Evolutionary conservation across 2,888 invertebrate species (phyloP).

Genomic region (Brachyptera risi): DNA sequence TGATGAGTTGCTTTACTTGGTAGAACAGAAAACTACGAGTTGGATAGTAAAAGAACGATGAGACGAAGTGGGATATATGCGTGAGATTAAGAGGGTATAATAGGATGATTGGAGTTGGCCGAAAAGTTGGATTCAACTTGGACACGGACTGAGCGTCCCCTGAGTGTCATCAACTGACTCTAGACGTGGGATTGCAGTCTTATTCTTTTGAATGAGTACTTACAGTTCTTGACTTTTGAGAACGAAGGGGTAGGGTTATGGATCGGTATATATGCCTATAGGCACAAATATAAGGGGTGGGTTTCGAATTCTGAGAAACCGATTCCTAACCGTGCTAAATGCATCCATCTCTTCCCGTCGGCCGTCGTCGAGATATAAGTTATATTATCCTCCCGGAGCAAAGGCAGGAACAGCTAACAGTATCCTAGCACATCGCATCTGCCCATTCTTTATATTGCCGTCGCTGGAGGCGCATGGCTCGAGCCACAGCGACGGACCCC

Average conservation of each 20-base stretch:
- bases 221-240: background rate
- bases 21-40: background rate
- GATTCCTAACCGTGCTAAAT: slow-evolving; percentile 6
- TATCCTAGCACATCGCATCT: background rate
- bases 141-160: background rate
- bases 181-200: background rate
- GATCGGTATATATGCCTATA: slow-evolving; percentile 5
- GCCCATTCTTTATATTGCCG: slow-evolving; percentile 10
- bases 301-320: slow-evolving; percentile 6
- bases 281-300: too few relatives aligned
- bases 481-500: background rate
- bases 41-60: too few relatives aligned
- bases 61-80: too few relatives aligned
- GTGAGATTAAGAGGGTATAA: too few relatives aligned
- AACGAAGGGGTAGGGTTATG: background rate
- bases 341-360: background rate
- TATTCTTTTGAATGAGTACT: slow-evolving; percentile 2
- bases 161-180: background rate
- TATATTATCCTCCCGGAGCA: background rate
- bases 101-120: too few relatives aligned
- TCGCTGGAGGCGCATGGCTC: background rate
- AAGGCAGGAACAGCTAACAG: background rate
- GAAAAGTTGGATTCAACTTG: background rate
- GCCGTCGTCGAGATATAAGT: slow-evolving; percentile 2
- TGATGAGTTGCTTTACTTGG: background rate